Conservation (phyloP, 2,888 invertebrate species). For the Nomada ruficornis region DNA sequence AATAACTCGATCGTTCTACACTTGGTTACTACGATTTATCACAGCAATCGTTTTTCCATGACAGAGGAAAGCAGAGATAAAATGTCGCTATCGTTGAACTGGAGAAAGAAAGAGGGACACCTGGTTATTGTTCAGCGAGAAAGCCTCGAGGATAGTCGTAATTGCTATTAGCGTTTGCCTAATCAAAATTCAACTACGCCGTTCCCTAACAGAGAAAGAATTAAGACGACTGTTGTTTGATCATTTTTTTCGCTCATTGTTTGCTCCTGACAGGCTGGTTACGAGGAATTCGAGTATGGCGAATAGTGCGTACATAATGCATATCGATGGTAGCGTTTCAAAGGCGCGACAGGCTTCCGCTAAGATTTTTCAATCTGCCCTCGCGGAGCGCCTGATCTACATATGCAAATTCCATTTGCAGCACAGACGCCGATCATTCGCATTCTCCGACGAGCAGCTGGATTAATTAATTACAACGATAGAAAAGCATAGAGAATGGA, state of each 20-base stretch:
- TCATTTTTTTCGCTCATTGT: background rate
- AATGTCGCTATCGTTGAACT: background rate
- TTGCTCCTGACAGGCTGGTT: background rate
- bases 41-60: constrained; percentile 3
- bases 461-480: no score
- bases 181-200: background rate
- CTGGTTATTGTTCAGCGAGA: background rate
- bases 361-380: constrained; percentile 29
- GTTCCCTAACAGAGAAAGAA: background rate
- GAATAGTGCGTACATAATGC: constrained; percentile 35
- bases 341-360: constrained; percentile 30
- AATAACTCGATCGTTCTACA: constrained; percentile 41
- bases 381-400: constrained; percentile 37
- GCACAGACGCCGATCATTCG: constrained; percentile 35
- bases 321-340: constrained; percentile 37
- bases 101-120: background rate
- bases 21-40: constrained; percentile 58
- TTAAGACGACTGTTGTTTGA: background rate
- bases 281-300: background rate
- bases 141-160: background rate
- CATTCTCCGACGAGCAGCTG: background rate
- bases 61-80: constrained; percentile 22
- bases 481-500: no score
- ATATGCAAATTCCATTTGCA: constrained; percentile 50
- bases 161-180: background rate